phyloP scores from a whole-genome alignment of 2,113 vertebrate species.

The Spermophilus dauricus region DNA sequence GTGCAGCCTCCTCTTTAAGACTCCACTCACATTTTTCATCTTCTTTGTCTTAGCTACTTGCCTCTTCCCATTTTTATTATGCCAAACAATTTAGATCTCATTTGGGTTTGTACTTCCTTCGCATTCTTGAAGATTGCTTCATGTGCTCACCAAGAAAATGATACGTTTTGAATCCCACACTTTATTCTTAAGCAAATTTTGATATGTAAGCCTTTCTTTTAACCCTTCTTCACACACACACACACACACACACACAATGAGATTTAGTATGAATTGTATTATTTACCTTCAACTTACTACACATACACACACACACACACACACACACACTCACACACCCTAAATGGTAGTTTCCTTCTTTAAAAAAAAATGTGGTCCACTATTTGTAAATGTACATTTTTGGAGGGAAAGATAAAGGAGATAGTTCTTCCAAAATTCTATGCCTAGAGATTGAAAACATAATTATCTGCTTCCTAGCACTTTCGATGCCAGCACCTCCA shows the following conservation, averaged over 20 bases:
- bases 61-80: background rate
- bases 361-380: background rate
- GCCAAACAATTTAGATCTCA: background rate
- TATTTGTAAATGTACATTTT: background rate
- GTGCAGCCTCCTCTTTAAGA: background rate
- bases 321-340: accelerated
- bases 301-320: background rate
- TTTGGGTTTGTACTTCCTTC: background rate
- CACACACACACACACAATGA: background rate
- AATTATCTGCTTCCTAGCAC: background rate
- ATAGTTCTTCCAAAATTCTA: background rate
- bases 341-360: background rate
- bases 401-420: background rate
- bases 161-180: background rate
- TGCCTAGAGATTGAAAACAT: background rate
- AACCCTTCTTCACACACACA: background rate
- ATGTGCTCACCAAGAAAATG: background rate
- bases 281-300: background rate
- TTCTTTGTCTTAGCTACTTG: background rate
- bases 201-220: background rate
- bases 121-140: background rate
- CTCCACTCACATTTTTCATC: background rate
- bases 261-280: background rate
- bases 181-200: background rate
- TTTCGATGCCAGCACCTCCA: background rate